Evolutionary conservation across 2,797 vertebrate species (phyloP).

Genomic region (Botia almorhae): DNA sequence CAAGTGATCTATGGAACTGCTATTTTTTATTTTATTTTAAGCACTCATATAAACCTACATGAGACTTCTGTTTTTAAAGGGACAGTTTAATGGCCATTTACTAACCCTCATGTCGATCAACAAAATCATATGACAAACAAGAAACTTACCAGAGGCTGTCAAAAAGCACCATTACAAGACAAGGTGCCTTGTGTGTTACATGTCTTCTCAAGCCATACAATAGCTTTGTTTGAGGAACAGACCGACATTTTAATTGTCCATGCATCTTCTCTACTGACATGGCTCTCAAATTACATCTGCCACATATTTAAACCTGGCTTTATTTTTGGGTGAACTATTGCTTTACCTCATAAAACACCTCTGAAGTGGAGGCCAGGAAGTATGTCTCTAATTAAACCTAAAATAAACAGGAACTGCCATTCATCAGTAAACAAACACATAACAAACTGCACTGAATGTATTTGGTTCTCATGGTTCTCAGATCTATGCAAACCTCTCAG

Average conservation of each 20-base stretch:
- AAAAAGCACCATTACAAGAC: too few species aligned
- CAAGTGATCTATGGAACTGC: neutral
- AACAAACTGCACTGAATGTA: neutral
- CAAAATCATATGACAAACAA: neutral
- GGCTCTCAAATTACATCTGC: neutral
- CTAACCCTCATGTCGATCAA: neutral
- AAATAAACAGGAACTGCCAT: slow-evolving; percentile 30
- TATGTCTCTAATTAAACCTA: neutral
- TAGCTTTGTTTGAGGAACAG: neutral
- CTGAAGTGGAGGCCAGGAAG: neutral
- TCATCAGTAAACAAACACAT: slow-evolving; percentile 30
- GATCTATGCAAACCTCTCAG: slow-evolving; percentile 37
- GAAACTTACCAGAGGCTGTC: neutral
- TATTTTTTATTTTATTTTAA: slow-evolving; percentile 7
- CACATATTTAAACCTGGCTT: neutral
- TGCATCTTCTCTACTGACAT: too few species aligned
- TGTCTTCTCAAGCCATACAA: neutral
- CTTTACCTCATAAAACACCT: neutral
- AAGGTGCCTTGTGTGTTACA: too few species aligned
- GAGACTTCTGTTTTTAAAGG: neutral
- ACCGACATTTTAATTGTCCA: neutral
- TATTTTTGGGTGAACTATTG: neutral
- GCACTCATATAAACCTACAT: neutral
- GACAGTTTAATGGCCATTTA: neutral
- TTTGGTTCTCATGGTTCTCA: slow-evolving; percentile 36